These are phyloP conservation scores for Pseudomyrmex gracilis DNA, from an alignment of 1,140 invertebrate species.

Conservation along the genomic window DNA sequence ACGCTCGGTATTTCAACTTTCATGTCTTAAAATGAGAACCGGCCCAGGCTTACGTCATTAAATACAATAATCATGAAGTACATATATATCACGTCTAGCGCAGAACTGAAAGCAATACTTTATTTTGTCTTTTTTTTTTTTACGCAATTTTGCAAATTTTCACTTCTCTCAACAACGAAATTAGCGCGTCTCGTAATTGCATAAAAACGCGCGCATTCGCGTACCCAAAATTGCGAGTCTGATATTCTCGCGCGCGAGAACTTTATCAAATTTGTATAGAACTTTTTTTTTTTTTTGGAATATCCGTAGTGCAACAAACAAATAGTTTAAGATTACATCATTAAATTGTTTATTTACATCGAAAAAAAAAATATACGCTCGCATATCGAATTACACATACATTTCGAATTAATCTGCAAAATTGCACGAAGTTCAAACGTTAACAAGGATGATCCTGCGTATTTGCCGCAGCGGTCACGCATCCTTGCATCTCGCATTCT, in stretches of 20 bases:
- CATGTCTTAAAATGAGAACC: constrained; percentile 36
- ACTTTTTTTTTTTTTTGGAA: too few species aligned
- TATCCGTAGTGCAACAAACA: background rate
- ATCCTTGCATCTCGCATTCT: constrained; percentile 48
- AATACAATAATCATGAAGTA: constrained; percentile 27
- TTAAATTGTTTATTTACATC: background rate
- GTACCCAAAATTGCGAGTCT: background rate
- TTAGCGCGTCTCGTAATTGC: constrained; percentile 30
- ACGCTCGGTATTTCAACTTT: constrained; percentile 45
- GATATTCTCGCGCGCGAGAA: background rate
- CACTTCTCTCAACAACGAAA: constrained; percentile 8
- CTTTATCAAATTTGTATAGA: too few species aligned
- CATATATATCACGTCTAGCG: constrained; percentile 14
- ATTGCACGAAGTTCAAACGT: background rate
- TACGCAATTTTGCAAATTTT: constrained; percentile 24
- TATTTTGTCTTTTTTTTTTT: constrained; percentile 3
- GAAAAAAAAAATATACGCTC: background rate
- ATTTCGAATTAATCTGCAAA: background rate
- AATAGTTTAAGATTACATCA: background rate
- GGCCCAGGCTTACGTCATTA: constrained; percentile 18
- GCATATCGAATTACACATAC: too few species aligned
- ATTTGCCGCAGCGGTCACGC: constrained; percentile 53
- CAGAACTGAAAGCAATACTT: constrained; percentile 8
- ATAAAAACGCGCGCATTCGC: constrained; percentile 13
- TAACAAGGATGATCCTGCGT: constrained; percentile 25